A percentile compares a stretch with the other conserved stretches of the same genome.
Evolutionary conservation across 2,888 invertebrate species (phyloP).

Genomic region (Orgyia antiqua): DNA sequence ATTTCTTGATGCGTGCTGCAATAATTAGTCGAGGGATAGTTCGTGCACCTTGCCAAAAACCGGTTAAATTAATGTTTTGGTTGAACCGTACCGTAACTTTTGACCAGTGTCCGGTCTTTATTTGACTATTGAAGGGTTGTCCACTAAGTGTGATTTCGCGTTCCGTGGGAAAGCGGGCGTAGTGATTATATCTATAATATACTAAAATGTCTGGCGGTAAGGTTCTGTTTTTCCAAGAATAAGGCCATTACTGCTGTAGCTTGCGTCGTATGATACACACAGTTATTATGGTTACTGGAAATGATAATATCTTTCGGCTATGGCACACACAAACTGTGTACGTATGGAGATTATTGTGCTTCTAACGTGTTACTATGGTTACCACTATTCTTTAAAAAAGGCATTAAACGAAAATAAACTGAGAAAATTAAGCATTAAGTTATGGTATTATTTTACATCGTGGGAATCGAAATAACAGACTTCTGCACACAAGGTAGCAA

Average conservation of each 20-base stretch:
- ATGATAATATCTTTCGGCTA: slow-evolving; percentile 68
- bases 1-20: slow-evolving; percentile 70
- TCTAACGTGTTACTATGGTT: slow-evolving; percentile 45
- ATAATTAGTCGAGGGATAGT: slow-evolving; percentile 62
- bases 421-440: too few species aligned
- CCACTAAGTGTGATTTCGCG: slow-evolving; percentile 40
- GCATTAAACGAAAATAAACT: too few species aligned
- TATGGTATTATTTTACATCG: too few species aligned
- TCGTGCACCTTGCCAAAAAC: slow-evolving; percentile 57
- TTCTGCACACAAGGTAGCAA: too few species aligned
- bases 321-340: slow-evolving; percentile 58
- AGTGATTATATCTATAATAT: slow-evolving; percentile 44
- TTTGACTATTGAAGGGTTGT: slow-evolving; percentile 1
- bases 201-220: slow-evolving; percentile 61
- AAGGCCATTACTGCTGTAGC: slow-evolving; percentile 65
- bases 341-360: slow-evolving; percentile 45
- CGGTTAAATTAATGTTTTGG: slow-evolving; percentile 73
- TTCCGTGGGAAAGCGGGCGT: slow-evolving; percentile 61
- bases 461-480: too few species aligned
- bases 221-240: slow-evolving; percentile 67
- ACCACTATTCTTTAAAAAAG: slow-evolving; percentile 50
- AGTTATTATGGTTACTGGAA: slow-evolving; percentile 74
- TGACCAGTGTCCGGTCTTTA: slow-evolving; percentile 61
- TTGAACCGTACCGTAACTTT: slow-evolving; percentile 43
- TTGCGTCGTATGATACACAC: slow-evolving; percentile 71